Evolutionary conservation across 1,140 invertebrate species (phyloP).

Genomic region (Zophobas atratus): DNA sequence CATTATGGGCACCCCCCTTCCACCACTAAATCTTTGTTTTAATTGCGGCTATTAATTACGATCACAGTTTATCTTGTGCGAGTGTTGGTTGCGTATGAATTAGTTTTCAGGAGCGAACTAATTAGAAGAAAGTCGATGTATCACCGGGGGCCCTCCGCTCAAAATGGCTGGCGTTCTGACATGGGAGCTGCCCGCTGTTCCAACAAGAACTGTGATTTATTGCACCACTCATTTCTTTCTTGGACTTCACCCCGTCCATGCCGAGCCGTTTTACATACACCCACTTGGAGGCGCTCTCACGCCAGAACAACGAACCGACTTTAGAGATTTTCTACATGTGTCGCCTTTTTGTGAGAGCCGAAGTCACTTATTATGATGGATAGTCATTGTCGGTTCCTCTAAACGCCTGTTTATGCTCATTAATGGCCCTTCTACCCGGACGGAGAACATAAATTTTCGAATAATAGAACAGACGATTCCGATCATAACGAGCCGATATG

Average conservation of each 20-base stretch:
- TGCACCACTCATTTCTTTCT: constrained; percentile 39
- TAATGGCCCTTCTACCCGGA: constrained; percentile 48
- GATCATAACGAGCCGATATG: background rate
- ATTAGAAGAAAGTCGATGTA: constrained; percentile 57
- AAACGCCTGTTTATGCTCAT: constrained; percentile 58
- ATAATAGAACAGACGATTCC: constrained; percentile 4
- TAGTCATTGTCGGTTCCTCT: constrained; percentile 53
- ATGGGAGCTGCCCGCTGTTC: constrained; percentile 57
- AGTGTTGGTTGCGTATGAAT: constrained; percentile 60
- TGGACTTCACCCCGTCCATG: constrained; percentile 19
- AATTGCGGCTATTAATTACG: constrained; percentile 65
- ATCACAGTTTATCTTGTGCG: constrained; percentile 62
- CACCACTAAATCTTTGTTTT: constrained; percentile 65
- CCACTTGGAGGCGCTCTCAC: constrained; percentile 58
- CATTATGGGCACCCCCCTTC: constrained; percentile 63
- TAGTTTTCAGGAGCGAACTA: constrained; percentile 63
- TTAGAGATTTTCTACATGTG: constrained; percentile 52
- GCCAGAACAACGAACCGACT: constrained; percentile 35
- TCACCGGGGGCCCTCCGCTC: constrained; percentile 46
- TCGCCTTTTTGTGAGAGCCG: constrained; percentile 55
- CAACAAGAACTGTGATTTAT: constrained; percentile 59
- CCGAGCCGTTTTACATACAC: constrained; percentile 57
- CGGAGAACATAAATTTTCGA: constrained; percentile 9
- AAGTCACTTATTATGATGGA: constrained; percentile 57
- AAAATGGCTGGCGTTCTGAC: constrained; percentile 58